Evolutionary conservation across 1,140 invertebrate genomes (phyloP), one percentile per base, ranked within the genome.

Genomic region (Drosophila malerkotliana): DNA sequence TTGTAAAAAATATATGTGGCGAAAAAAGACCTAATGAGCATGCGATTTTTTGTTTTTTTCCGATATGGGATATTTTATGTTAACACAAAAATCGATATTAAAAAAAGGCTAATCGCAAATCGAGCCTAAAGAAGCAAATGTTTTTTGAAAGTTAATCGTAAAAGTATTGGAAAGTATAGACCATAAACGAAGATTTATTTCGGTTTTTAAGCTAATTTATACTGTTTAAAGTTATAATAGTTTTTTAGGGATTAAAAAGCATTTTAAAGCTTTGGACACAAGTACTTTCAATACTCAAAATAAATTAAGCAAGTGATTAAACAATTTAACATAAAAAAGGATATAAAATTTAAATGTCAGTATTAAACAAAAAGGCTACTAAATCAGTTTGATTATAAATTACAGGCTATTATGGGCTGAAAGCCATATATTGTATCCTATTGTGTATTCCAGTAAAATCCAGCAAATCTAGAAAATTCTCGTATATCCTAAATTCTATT

Each of bases 11-110:
- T 57, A 54, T 14, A 67, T 59, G 66, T 76, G 14, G 59, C 32
- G 75, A 72, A 71, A 72, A 45, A 59, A 60, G 26, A 68, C 39
- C 83, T 85, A 85, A 85, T 87, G 83, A 78, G 68, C 75, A 72
- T 76, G 83, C 59, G 52, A 81, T 81, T 75, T 87, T 75, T 69
- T 32, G 7, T 37, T 72, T 52, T 62, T 54, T 82, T 56, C 48
- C 39, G 56, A 56, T 54, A 68, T 75, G 74, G 47, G 28, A 71
- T 77, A 47, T 55, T 53, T 54, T 34, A 54, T 55, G 45, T 61
- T 39, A 12, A 62, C 26, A 60, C 30, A 66, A 54, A 51, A 53
- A 62, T 37, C 61, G 58, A 39, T 67, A 69, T 64, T 58, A 44
- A 32, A 15, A 39, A 51, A 73, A 47, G 69, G 58, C 41, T 72